Conservation (phyloP, 2,888 invertebrate genomes). For the Cyclophora punctaria region DNA sequence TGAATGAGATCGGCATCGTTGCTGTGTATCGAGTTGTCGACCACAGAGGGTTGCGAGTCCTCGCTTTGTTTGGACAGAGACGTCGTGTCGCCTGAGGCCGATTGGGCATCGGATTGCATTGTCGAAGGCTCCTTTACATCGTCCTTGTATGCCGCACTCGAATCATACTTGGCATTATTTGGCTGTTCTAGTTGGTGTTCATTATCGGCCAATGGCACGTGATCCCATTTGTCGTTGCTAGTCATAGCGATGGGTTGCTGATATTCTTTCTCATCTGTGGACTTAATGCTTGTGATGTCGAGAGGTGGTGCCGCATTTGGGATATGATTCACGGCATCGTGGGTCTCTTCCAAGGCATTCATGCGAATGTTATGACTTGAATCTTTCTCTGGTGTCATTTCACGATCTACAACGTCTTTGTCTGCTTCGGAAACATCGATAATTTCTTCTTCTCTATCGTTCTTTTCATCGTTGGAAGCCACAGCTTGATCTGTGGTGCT, state of each 20-base stretch:
- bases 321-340: constrained; percentile 29
- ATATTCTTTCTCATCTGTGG: constrained; percentile 32
- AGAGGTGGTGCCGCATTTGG: constrained; percentile 8
- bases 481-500: constrained; percentile 51
- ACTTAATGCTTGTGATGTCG: constrained; percentile 7
- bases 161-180: constrained; percentile 43
- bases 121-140: constrained; percentile 47
- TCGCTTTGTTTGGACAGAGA: constrained; percentile 72
- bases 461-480: constrained; percentile 33
- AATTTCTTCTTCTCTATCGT: constrained; percentile 31
- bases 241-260: constrained; percentile 36
- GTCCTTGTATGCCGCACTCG: constrained; percentile 36
- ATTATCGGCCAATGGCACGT: constrained; percentile 25
- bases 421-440: constrained; percentile 37
- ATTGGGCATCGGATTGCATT: constrained; percentile 43
- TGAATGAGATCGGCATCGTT: constrained; percentile 54
- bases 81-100: constrained; percentile 53
- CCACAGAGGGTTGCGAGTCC: constrained; percentile 66
- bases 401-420: constrained; percentile 19
- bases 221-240: constrained; percentile 47
- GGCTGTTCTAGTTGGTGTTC: constrained; percentile 33
- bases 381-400: constrained; percentile 22
- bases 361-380: constrained; percentile 10
- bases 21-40: constrained; percentile 52
- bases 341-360: constrained; percentile 22